Base-by-base conservation (phyloP, 2,888 invertebrate species). In the Leptopilina drosophilae region DNA sequence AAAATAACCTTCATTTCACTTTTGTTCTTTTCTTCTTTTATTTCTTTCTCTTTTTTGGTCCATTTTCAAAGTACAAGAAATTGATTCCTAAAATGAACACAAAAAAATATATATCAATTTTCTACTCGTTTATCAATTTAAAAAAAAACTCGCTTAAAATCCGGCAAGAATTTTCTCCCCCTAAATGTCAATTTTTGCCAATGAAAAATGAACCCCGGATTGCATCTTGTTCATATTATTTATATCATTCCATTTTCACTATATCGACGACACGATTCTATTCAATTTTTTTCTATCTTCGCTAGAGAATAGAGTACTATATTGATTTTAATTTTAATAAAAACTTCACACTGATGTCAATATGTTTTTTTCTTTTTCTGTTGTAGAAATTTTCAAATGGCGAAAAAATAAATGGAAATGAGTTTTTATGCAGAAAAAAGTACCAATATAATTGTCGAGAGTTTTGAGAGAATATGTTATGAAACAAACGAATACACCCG, bases 121-220 rank as follows among this genome's bases (percentile, higher is more conserved):
- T 7, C 49, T 69, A 26, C 53, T 69, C 53, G 33, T 12, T 8
- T 8, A 69, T 69, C n/a, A 69, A 69, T 26, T 53, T 49, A 11
- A 9, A 56, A 56, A 73, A 33, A 53, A 14, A 40, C 56, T 73
- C 53, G 9, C 14, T 26, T 33, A n/a, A 56, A 5, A 1, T 9
- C n/a, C n/a, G 33, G 0, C n/a, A 14, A n/a, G 40, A 59, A 9
- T 73, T 73, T 33, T 73, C 33, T 69, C 4, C 9, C 6, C 33
- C 40, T 33, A 56, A 73, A n/a, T 73, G 15, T 33, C 73, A 73
- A 59, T 69, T 14, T 33, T 26, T 53, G 11, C 14, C 26, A 14
- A 49, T 56, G 56, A 73, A 40, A 73, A 73, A 59, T 73, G 56
- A 49, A 33, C 0, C 56, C 14, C 40, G 56, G 40, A 56, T 56